Percentiles rank a stretch among this genome's conserved stretches.
Conservation (phyloP, 2,113 vertebrate species). For the Bufo bufo region DNA sequence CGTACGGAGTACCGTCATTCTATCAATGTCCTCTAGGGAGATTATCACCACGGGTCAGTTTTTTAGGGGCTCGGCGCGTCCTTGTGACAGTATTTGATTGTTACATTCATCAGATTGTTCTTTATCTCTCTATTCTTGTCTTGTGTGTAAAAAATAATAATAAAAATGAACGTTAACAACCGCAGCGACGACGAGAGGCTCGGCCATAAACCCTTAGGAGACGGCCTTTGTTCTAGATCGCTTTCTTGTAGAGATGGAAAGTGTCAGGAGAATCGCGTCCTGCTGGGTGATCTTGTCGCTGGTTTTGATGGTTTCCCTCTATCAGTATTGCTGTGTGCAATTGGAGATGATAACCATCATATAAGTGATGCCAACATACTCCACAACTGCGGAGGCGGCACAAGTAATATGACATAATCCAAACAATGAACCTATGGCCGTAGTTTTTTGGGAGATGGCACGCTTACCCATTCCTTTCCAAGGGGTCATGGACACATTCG, state of each 20-base stretch:
- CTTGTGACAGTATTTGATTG: not conserved
- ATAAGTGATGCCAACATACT: no score
- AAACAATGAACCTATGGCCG: no score
- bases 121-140: not conserved
- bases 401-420: no score
- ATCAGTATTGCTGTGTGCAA: no score
- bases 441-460: no score
- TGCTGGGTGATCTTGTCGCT: slow-evolving; percentile 14
- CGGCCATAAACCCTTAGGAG: slow-evolving; percentile 3
- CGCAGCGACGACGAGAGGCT: not conserved
- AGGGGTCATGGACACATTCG: no score
- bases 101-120: not conserved
- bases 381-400: no score
- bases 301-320: no score
- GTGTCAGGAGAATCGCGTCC: not conserved
- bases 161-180: not conserved
- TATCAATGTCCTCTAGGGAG: not conserved
- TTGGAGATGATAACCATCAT: no score
- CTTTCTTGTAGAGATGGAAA: not conserved
- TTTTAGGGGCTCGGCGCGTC: not conserved
- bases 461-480: no score
- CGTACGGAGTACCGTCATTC: not conserved
- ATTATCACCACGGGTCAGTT: not conserved
- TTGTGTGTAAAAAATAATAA: no score
- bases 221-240: not conserved